Conservation (phyloP, 2,888 invertebrate genomes). For the Sinhomidia bicolor region DNA sequence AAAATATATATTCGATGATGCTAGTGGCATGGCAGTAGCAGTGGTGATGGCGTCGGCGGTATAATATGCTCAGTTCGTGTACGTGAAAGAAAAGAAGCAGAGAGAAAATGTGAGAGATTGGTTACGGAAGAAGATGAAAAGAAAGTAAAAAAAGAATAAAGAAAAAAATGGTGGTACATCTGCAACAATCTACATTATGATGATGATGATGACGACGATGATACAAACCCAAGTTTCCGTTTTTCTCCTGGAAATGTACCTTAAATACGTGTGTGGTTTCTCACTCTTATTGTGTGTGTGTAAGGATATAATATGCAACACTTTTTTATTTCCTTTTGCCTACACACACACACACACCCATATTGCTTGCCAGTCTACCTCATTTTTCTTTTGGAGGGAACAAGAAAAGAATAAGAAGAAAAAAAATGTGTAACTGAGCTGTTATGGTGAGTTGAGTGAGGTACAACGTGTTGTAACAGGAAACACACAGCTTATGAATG, state of each 20-base stretch:
- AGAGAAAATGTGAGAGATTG: constrained; percentile 63
- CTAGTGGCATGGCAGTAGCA: constrained; percentile 1
- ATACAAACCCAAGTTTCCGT: constrained; percentile 32
- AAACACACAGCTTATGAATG: constrained; percentile 58
- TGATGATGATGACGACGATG: constrained; percentile 27
- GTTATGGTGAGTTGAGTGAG: not conserved
- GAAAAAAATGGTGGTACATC: constrained; percentile 49
- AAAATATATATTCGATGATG: too few relatives aligned
- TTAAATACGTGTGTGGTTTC: constrained; percentile 49
- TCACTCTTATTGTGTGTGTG: constrained; percentile 40
- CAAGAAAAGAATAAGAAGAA: too few relatives aligned
- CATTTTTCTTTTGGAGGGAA: constrained; percentile 45
- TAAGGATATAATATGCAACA: constrained; percentile 48
- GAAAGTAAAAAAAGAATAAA: too few relatives aligned
- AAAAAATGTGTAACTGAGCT: not conserved
- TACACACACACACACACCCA: not conserved
- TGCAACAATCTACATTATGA: constrained; percentile 57
- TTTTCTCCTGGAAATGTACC: constrained; percentile 41
- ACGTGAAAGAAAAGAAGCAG: constrained; percentile 40
- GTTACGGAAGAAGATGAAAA: constrained; percentile 56
- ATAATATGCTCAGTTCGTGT: not conserved
- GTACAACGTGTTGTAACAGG: constrained; percentile 55
- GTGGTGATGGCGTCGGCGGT: not conserved
- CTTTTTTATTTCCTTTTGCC: not conserved
- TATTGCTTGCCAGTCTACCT: constrained; percentile 30